Evolutionary conservation across 2,113 vertebrate species (phyloP), one percentile per base, ranked within the genome.

Genomic region (Tringa solitaria): DNA sequence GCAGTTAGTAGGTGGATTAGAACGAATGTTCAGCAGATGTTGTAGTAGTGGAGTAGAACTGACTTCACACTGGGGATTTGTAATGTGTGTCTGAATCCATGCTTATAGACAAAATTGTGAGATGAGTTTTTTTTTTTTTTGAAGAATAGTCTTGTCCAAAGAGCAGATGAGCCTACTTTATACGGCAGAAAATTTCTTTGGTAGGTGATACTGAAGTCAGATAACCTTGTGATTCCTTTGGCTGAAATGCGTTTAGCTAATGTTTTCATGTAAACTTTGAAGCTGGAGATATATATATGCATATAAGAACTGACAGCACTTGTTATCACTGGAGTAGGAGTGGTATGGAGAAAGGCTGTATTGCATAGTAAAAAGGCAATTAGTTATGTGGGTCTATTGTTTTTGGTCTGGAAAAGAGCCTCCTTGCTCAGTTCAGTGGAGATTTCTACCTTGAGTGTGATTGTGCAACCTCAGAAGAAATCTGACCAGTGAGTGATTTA

Each of bases 401-500:
- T 2, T 90, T 74, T 76, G 17, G 15, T 91, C 30, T 73, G 51
- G 35, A 30, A 75, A 67, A 65, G 45, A 17, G 7, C 27, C 22
- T 84, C 30, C 26, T 11, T 56, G 19, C 75, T 82, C 39, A 77
- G 39, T 57, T 79, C 35, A 30, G 24, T 57, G 53, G 48, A 75
- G 48, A 68, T 56, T 90, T 68, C 80, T 22, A 60, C 88, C 48
- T 76, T 57, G n/a, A 56, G 8, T 24, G 9, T 61, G 70, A 61
- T 79, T 86, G 65, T 6, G 5, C 21, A 67, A 18, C 2, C 1
- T 64, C 27, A 21, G 65, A 78, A 87, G 69, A 68, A 87, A 91
- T 94, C 50, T 77, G 77, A 77, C 82, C 84, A 59, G 73, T 65
- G 92, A 95, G 33, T 92, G 94, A 89, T 92, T 96, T 95, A 89